Evolutionary conservation across 1,140 invertebrate genomes (phyloP), one percentile per base, ranked within the genome.

Genomic region (Micrasema minimum): DNA sequence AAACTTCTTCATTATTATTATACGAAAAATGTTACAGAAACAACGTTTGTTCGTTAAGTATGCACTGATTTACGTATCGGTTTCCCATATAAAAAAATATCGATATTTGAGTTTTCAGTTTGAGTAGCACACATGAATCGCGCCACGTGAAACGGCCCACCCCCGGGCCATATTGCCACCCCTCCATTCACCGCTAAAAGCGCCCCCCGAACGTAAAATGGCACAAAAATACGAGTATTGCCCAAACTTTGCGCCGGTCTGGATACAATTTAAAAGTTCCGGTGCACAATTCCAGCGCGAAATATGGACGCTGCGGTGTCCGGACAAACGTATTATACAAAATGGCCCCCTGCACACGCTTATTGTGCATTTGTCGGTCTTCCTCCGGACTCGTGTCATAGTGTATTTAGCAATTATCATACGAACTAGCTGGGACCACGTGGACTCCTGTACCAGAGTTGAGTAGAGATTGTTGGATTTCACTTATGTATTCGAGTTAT

Each of bases 211-310:
- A 64, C 72, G 72, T 74, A 74, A 74, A 74, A 71, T 68, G 68
- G 69, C 72, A 64, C 72, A 74, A 74, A 74, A 74, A 74, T 74
- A 74, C 72, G 72, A 74, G 68, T 67, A 74, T 74, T 67, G 69
- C 68, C 72, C 72, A 68, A 74, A 74, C 72, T 74, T 74, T 74
- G 68, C 72, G 72, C 69, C 72, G 48, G 72, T 74, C 72, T 74
- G 72, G 72, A 68, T 74, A 71, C 72, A 74, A 74, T 74, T 74
- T 74, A 74, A 74, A 74, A 74, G 72, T 74, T 74, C 68, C 72
- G 69, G 68, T 68, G 72, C 68, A 65, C 61, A 71, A 71, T 74
- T 73, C 67, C 72, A 61, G 53, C 62, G 72, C 72, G 67, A 73
- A 73, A 73, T 73, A 73, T 73, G 72, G 71, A 65, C 55, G 64